Conservation (phyloP, 1,140 invertebrate species). For the Drosophila albomicans region DNA sequence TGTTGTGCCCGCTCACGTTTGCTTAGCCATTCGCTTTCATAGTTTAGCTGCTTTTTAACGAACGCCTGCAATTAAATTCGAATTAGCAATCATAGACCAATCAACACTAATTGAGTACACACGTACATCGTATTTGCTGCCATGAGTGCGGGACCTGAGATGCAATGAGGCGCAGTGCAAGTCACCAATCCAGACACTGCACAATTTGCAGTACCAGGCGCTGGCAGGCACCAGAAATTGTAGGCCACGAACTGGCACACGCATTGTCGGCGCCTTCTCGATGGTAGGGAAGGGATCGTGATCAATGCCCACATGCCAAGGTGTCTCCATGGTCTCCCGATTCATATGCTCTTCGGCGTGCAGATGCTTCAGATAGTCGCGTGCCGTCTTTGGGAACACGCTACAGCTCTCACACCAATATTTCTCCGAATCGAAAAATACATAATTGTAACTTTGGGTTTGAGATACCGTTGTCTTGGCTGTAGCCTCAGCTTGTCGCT, state of each 20-base stretch:
- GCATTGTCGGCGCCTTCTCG: constrained; percentile 89
- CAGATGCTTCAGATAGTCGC: constrained; percentile 93
- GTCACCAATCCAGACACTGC: constrained; percentile 94
- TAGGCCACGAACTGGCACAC: constrained; percentile 92
- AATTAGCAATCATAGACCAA: neutral
- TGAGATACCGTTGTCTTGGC: constrained; percentile 27
- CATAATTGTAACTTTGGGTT: constrained; percentile 87
- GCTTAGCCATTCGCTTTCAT: constrained; percentile 93
- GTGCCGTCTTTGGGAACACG: constrained; percentile 93
- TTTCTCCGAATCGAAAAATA: constrained; percentile 94
- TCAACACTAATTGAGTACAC: neutral
- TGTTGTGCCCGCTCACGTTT: constrained; percentile 91
- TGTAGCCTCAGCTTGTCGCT: constrained; percentile 63
- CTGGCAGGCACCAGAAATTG: constrained; percentile 94
- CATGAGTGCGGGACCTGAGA: constrained; percentile 91
- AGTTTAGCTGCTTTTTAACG: constrained; percentile 92
- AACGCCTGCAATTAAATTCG: constrained; percentile 87
- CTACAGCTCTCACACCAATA: constrained; percentile 95
- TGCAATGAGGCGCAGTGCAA: constrained; percentile 93
- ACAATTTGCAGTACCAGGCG: constrained; percentile 95
- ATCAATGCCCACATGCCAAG: constrained; percentile 89
- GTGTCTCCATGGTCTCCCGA: constrained; percentile 89
- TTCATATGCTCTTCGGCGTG: constrained; percentile 91
- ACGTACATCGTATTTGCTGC: constrained; percentile 92
- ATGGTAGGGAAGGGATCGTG: constrained; percentile 88